Percentiles rank a stretch among this genome's conserved stretches.
Evolutionary conservation across 2,113 vertebrate genomes (phyloP).

Genomic region (Nycticryphes semicollaris): DNA sequence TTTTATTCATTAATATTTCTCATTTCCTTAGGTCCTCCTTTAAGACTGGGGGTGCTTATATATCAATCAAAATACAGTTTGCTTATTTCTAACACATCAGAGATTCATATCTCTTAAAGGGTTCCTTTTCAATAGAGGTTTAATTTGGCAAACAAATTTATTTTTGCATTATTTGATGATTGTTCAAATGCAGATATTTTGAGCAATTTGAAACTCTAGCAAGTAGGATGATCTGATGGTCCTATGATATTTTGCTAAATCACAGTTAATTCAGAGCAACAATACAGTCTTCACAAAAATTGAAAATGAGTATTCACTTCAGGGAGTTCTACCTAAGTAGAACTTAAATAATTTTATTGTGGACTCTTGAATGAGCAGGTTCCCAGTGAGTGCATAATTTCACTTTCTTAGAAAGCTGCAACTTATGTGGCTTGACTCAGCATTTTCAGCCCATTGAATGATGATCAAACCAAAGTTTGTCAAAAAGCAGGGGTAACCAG

Average conservation of each 20-base stretch:
- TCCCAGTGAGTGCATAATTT: not conserved
- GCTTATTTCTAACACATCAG: not conserved
- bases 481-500: not conserved
- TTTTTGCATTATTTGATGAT: not conserved
- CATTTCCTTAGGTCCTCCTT: not conserved
- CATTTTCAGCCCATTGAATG: not conserved
- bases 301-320: not conserved
- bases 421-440: not conserved
- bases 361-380: accelerated
- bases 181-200: not conserved
- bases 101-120: not conserved
- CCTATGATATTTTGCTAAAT: not conserved
- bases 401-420: not conserved
- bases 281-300: accelerated
- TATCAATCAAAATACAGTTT: not conserved
- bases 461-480: not conserved
- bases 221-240: not conserved
- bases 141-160: not conserved
- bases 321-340: not conserved
- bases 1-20: not conserved
- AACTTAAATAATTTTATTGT: not conserved
- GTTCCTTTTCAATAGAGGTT: not conserved
- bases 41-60: not conserved
- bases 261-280: not conserved
- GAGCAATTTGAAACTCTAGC: not conserved